These are phyloP conservation scores for Adrianichthys oophorus DNA, from an alignment of 2,797 vertebrate species.

Conservation along the genomic window DNA sequence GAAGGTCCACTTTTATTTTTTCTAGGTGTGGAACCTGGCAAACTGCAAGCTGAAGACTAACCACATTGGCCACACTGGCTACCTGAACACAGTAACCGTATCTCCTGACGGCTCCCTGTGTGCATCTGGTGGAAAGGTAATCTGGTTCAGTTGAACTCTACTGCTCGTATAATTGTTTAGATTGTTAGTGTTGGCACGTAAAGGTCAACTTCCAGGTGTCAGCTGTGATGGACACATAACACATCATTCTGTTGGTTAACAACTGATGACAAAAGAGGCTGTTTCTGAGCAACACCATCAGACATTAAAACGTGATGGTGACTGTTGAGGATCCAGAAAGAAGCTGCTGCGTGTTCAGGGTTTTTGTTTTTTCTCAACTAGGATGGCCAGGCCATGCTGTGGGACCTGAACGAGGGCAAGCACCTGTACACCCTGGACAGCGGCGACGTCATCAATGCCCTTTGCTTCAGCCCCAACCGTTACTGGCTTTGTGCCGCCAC, in stretches of 20 bases:
- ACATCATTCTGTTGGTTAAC: slow-evolving; percentile 53
- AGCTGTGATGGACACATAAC: slow-evolving; percentile 60
- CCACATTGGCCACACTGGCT: slow-evolving; percentile 96
- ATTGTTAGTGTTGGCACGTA: neutral
- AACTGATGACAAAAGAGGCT: slow-evolving; percentile 81
- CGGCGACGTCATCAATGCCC: slow-evolving; percentile 92
- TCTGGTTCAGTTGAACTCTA: neutral
- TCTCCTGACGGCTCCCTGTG: slow-evolving; percentile 97
- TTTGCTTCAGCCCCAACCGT: slow-evolving; percentile 98
- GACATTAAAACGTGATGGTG: neutral
- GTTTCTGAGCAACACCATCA: slow-evolving; percentile 73
- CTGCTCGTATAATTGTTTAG: no score
- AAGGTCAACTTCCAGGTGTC: slow-evolving; percentile 25
- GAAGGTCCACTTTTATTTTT: neutral
- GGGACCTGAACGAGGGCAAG: slow-evolving; percentile 98
- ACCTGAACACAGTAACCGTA: slow-evolving; percentile 94
- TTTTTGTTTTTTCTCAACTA: slow-evolving; percentile 19
- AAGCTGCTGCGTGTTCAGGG: neutral
- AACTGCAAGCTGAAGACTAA: slow-evolving; percentile 99
- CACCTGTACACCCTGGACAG: slow-evolving; percentile 96
- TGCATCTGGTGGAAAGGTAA: slow-evolving; percentile 94
- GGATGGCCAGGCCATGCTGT: slow-evolving; percentile 98
- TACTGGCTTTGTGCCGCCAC: slow-evolving; percentile 98
- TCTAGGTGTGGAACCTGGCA: slow-evolving; percentile 92
- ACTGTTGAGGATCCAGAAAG: neutral